These are phyloP conservation scores for Synanthedon andrenaeformis DNA, from an alignment of 2,888 invertebrate species.

Conservation along the genomic window DNA sequence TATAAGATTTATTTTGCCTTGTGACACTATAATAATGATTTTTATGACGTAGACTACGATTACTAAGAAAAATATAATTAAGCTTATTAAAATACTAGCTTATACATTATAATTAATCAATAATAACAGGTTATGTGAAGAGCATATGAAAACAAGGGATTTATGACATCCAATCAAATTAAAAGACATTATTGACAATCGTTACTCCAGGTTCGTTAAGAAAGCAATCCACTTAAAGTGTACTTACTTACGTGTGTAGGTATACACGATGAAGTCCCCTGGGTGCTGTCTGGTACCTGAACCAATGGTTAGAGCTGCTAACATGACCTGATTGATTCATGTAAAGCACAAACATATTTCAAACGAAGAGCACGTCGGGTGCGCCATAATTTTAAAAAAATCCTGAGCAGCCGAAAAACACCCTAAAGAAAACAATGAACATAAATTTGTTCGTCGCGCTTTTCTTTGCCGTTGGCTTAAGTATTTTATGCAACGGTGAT, in stretches of 20 bases:
- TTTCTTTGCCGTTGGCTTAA: constrained; percentile 19
- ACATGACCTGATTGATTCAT: constrained; percentile 20
- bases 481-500: constrained; percentile 26
- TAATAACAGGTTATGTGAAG: too few species aligned
- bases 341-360: constrained; percentile 33
- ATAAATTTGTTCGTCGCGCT: constrained; percentile 21
- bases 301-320: constrained; percentile 12
- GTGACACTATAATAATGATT: too few species aligned
- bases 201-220: constrained; percentile 42
- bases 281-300: constrained; percentile 16
- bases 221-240: constrained; percentile 56
- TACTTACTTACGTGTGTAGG: too few species aligned
- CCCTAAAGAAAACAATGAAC: constrained; percentile 28
- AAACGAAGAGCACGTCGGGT: constrained; percentile 36
- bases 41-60: too few species aligned
- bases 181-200: constrained; percentile 14
- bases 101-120: too few species aligned
- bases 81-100: too few species aligned
- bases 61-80: too few species aligned
- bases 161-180: neutral
- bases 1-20: too few species aligned
- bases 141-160: neutral
- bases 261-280: constrained; percentile 39
- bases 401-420: neutral
- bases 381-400: constrained; percentile 1